Percentiles rank a stretch among this genome's conserved stretches.
phyloP scores from a whole-genome alignment of 2,113 vertebrate genomes.

The Protobothrops mucrosquamatus region DNA sequence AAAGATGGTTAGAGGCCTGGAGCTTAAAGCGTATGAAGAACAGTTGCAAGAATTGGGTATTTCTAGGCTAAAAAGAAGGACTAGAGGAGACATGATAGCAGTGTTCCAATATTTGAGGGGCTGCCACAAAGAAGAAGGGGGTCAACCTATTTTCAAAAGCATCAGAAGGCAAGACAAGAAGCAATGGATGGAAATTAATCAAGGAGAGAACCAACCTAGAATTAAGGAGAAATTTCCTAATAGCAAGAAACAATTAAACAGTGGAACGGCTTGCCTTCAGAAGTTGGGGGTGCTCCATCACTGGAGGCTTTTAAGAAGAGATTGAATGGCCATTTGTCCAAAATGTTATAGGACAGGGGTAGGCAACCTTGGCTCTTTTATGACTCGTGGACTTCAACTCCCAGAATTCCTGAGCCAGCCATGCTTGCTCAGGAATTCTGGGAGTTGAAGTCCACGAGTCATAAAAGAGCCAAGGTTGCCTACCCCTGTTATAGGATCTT shows the following conservation, averaged over 20 bases:
- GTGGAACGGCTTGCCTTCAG: not conserved
- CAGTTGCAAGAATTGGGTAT: not conserved
- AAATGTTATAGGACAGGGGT: not conserved
- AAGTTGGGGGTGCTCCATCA: not conserved
- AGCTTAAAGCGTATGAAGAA: not conserved
- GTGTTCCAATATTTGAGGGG: not conserved
- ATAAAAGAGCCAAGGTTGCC: too few relatives aligned
- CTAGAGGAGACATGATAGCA: not conserved
- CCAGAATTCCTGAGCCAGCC: too few relatives aligned
- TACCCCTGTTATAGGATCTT: not conserved
- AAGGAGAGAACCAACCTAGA: not conserved
- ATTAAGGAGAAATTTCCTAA: not conserved
- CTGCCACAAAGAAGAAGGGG: too few relatives aligned
- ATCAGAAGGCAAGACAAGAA: not conserved
- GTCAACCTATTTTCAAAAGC: not conserved
- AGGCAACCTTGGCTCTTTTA: too few relatives aligned
- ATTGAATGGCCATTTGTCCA: not conserved
- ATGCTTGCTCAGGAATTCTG: too few relatives aligned
- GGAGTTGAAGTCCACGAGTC: too few relatives aligned
- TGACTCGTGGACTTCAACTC: too few relatives aligned
- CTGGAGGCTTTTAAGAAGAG: not conserved
- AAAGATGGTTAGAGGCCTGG: not conserved
- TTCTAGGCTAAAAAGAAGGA: not conserved
- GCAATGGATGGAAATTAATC: not conserved
- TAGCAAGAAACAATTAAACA: not conserved